phyloP scores from a whole-genome alignment of 2,113 vertebrate species.

The Picathartes gymnocephalus region DNA sequence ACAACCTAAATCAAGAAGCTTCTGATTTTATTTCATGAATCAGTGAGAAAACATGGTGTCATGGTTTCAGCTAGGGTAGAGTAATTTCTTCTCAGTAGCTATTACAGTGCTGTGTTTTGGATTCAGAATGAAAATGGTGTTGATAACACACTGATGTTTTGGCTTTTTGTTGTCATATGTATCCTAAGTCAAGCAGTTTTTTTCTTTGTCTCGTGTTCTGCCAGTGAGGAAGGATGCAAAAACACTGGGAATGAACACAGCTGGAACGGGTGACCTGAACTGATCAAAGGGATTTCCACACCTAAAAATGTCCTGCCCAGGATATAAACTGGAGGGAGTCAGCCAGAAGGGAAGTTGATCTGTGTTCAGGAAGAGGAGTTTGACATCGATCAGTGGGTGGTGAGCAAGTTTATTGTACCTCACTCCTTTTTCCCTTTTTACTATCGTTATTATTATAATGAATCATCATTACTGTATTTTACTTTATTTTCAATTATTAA shows the following conservation, averaged over 20 bases:
- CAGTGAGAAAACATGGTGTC: neutral
- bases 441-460: neutral
- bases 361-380: neutral
- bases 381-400: fast-evolving
- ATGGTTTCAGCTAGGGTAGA: neutral
- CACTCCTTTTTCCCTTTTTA: neutral
- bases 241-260: no score
- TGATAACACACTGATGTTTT: neutral
- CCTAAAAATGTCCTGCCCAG: no score
- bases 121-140: neutral
- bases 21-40: neutral
- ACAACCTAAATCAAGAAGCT: neutral
- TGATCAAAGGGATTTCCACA: neutral
- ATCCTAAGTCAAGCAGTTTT: neutral
- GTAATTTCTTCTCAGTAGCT: neutral
- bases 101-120: neutral
- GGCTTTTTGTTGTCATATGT: neutral
- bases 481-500: neutral
- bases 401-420: neutral
- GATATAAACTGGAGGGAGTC: neutral
- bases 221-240: neutral
- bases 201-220: neutral
- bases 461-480: neutral
- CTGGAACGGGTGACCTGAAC: neutral
- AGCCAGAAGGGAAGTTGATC: neutral